Percentiles rank a stretch among this genome's conserved stretches.
Evolutionary conservation across 2,888 invertebrate species (phyloP).

Genomic region (Dorcus parallelipipedus): DNA sequence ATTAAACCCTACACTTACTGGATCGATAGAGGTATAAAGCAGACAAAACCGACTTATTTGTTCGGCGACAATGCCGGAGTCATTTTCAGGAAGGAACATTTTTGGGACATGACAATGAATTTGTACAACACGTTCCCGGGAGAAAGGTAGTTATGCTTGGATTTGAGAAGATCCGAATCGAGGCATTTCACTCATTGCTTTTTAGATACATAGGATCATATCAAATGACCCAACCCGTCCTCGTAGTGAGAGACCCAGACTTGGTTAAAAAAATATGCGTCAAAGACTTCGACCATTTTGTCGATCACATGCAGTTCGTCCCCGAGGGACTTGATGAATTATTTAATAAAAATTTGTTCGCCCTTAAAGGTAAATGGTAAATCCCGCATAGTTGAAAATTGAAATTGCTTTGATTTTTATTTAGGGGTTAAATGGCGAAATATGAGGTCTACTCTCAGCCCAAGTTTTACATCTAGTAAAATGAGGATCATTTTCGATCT

Average conservation of each 20-base stretch:
- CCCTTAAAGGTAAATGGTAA: conserved; percentile 7
- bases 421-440: conserved; percentile 34
- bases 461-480: conserved; percentile 13
- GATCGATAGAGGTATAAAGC: conserved; percentile 15
- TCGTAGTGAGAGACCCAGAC: conserved; percentile 55
- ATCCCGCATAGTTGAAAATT: background rate
- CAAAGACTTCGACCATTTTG: conserved; percentile 58
- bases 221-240: conserved; percentile 41
- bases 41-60: conserved; percentile 16
- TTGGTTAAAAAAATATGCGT: conserved; percentile 57
- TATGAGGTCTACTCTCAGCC: conserved; percentile 30
- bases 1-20: conserved; percentile 16
- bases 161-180: too few species aligned
- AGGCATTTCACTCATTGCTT: too few species aligned
- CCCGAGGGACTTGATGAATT: conserved; percentile 44
- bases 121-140: conserved; percentile 14
- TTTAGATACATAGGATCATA: conserved; percentile 31
- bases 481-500: conserved; percentile 35
- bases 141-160: conserved; percentile 8
- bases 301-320: conserved; percentile 42
- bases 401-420: background rate
- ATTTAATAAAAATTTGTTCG: conserved; percentile 47
- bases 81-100: conserved; percentile 8
- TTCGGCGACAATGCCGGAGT: conserved; percentile 15
- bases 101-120: conserved; percentile 5